A percentile compares a stretch with the other conserved stretches of the same genome.
Conservation (phyloP, 2,113 vertebrate genomes). For the Prietella phreatophila region DNA sequence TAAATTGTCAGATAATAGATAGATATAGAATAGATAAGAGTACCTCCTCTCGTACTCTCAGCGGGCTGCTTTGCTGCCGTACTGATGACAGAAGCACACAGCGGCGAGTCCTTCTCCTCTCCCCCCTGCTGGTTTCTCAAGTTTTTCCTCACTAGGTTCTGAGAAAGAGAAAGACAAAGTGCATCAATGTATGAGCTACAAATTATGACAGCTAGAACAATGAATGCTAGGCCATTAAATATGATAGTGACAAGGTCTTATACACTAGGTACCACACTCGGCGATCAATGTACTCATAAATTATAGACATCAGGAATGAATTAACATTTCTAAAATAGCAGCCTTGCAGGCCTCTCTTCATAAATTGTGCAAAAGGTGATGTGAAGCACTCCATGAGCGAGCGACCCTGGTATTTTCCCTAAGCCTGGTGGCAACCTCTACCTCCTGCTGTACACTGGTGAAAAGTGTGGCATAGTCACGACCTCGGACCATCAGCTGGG, state of each 20-base stretch:
- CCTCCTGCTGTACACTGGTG: conserved; percentile 75
- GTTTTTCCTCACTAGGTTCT: conserved; percentile 72
- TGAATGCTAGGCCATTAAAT: conserved; percentile 53
- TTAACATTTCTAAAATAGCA: conserved; percentile 65
- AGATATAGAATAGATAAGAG: too few species aligned
- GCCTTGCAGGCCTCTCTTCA: conserved; percentile 44
- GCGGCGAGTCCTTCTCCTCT: conserved; percentile 43
- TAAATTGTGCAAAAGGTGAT: conserved; percentile 68
- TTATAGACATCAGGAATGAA: conserved; percentile 62
- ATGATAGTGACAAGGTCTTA: conserved; percentile 61
- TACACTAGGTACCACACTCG: conserved; percentile 42
- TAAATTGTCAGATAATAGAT: too few species aligned
- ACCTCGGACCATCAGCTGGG: conserved; percentile 73
- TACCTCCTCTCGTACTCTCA: conserved; percentile 62
- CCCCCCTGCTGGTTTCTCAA: conserved; percentile 65
- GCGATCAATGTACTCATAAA: conserved; percentile 65
- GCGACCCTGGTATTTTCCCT: conserved; percentile 55
- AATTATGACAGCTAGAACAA: conserved; percentile 48
- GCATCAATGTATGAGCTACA: conserved; percentile 16
- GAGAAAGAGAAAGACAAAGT: conserved; percentile 11
- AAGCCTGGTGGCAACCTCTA: conserved; percentile 57
- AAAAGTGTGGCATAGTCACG: conserved; percentile 74
- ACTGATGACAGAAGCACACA: conserved; percentile 17
- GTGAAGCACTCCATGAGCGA: conserved; percentile 55
- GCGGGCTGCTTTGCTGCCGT: conserved; percentile 44